Evolutionary conservation across 1,140 invertebrate genomes (phyloP), one percentile per base, ranked within the genome.

Genomic region (Lasioglossum baleicum): DNA sequence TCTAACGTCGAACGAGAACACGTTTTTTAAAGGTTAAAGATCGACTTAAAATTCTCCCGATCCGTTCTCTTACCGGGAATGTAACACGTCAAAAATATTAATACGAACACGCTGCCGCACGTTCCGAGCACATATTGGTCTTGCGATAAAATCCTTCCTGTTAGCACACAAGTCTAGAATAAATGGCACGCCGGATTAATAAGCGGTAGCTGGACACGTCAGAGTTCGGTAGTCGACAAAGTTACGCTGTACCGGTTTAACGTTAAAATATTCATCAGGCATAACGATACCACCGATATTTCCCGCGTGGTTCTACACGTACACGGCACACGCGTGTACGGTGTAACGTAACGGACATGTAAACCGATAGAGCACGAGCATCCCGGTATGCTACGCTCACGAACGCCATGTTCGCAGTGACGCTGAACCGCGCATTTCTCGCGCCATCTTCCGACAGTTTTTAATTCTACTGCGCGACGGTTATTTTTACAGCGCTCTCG

Each of bases 221-320:
- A 31, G n/a, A n/a, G 73, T 42, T 56, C 61, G 61, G 17, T 56
- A 10, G 63, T 53, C 74, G 51, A 35, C 53, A 22, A 76, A 76
- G 40, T 48, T 6, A 48, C 51, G 53, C 20, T 68, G 53, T 68
- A 76, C 74, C 74, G 74, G 65, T 76, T 76, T 22, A 68, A 68
- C 65, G 53, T 76, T 76, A 68, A 68, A 76, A 68, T 48, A 61
- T 76, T 76, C 74, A 69, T 76, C 35, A 68, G 26, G 65, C 74
- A 53, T 76, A 67, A 60, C 64, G 72, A 74, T 22, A 60, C 51
- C 35, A 40, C 53, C 44, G 65, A 76, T 76, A 76, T 58, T 26
- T 35, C 22, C 53, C 1, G 40, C 40, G 5, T 44, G 51, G 11
- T 3, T 58, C 13, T 40, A 72, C 44, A 20, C n/a, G 58, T 13